Evolutionary conservation across 2,888 invertebrate species (phyloP).

Genomic region (Drosophila borborema): DNA sequence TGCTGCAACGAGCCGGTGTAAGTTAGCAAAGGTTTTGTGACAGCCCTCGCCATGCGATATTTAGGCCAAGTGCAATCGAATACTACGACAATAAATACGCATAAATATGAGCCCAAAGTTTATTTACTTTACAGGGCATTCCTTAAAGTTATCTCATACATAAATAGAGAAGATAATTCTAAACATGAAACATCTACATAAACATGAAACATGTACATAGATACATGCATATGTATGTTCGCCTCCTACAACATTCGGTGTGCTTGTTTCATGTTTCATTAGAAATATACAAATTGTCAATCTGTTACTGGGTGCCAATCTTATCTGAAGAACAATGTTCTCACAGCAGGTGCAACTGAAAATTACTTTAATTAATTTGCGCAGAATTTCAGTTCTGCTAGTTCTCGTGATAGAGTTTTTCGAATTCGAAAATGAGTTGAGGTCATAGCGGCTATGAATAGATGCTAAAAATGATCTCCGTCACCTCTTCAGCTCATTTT

Average conservation of each 20-base stretch:
- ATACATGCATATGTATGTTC: neutral
- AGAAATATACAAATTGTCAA: neutral
- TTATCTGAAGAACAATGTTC: slow-evolving; percentile 18
- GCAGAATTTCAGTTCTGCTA: neutral
- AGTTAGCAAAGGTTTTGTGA: slow-evolving; percentile 39
- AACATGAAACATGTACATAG: neutral
- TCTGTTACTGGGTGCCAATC: neutral
- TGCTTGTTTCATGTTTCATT: neutral
- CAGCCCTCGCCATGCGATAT: slow-evolving; percentile 53
- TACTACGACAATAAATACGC: slow-evolving; percentile 11
- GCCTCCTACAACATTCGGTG: neutral
- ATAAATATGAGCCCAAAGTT: neutral
- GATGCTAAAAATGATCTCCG: neutral
- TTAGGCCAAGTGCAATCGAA: slow-evolving; percentile 57
- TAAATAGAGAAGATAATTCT: neutral
- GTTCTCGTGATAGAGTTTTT: neutral
- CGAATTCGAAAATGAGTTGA: slow-evolving; percentile 2
- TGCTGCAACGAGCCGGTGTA: slow-evolving; percentile 83
- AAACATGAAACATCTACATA: neutral
- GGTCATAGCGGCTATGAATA: neutral
- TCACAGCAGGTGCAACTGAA: neutral
- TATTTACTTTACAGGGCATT: slow-evolving; percentile 1
- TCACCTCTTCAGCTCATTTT: slow-evolving; percentile 7
- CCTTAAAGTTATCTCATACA: neutral
- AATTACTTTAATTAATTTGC: slow-evolving; percentile 18